Conservation (phyloP, 2,113 vertebrate genomes). For the Pseudopipra pipra region DNA sequence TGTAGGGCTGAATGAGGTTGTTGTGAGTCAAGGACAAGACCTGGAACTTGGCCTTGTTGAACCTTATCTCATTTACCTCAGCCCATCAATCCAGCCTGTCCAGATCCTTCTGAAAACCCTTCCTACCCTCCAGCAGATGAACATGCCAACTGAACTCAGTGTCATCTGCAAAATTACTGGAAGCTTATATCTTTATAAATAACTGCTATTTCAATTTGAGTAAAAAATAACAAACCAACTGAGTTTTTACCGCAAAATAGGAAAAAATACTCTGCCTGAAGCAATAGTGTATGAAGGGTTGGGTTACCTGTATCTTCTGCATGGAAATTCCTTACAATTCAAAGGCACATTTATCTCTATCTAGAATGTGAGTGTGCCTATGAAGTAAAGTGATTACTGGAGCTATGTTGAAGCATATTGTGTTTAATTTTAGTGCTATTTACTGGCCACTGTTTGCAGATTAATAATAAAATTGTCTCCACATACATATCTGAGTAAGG, state of each 20-base stretch:
- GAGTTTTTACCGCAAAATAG: background rate
- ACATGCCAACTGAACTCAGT: accelerated
- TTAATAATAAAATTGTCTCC: background rate
- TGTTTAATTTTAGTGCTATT: background rate
- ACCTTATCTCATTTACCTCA: background rate
- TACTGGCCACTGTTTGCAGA: background rate
- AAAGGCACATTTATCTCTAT: background rate
- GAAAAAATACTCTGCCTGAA: background rate
- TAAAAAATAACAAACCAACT: background rate
- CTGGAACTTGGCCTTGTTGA: too few relatives aligned
- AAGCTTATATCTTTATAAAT: background rate
- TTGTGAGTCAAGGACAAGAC: background rate
- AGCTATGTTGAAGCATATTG: background rate
- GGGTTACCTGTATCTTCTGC: background rate
- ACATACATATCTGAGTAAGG: background rate
- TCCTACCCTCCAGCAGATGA: background rate
- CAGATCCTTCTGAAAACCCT: accelerated
- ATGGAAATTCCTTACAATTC: background rate
- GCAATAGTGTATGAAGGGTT: background rate
- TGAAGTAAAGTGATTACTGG: background rate
- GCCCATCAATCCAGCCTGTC: background rate
- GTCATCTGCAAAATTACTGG: background rate
- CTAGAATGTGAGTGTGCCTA: background rate
- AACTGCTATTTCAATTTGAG: background rate
- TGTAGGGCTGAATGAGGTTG: background rate